Conservation (phyloP, 2,888 invertebrate species). For the Pseudoips prasinana region DNA sequence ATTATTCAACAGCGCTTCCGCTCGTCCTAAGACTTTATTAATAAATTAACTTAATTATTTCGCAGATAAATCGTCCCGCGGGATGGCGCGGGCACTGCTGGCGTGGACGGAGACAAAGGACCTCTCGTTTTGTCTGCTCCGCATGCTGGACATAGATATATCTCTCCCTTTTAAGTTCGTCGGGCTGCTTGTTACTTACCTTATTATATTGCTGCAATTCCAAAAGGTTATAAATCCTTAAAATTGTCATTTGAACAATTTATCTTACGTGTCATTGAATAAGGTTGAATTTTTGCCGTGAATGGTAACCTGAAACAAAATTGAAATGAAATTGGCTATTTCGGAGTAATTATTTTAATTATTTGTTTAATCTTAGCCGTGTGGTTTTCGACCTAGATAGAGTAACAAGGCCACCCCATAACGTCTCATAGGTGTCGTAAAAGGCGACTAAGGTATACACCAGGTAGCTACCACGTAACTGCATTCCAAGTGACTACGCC, state of each 20-base stretch:
- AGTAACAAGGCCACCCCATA: too few relatives aligned
- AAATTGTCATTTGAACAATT: conserved; percentile 1
- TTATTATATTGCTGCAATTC: conserved; percentile 65
- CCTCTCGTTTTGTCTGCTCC: conserved; percentile 60
- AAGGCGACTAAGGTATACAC: too few relatives aligned
- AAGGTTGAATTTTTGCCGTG: too few relatives aligned
- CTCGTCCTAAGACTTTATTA: background rate
- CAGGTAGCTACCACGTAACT: too few relatives aligned
- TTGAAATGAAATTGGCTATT: conserved; percentile 27
- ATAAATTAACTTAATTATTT: conserved; percentile 12
- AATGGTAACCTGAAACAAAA: too few relatives aligned
- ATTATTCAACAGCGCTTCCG: too few relatives aligned
- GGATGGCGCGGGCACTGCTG: conserved; percentile 56
- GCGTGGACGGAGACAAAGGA: conserved; percentile 58
- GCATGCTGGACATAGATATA: conserved; percentile 61
- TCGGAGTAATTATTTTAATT: too few relatives aligned
- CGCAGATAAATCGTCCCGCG: conserved; percentile 59
- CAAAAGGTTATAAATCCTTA: conserved; percentile 55
- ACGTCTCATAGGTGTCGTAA: too few relatives aligned
- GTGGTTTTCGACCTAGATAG: too few relatives aligned
- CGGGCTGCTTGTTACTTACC: conserved; percentile 58
- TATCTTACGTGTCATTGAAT: too few relatives aligned
- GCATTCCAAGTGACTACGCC: too few relatives aligned
- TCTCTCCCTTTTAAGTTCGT: conserved; percentile 64
- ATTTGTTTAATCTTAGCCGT: too few relatives aligned